Base-by-base conservation (phyloP, 2,113 vertebrate species). In the Myotis yumanensis region DNA sequence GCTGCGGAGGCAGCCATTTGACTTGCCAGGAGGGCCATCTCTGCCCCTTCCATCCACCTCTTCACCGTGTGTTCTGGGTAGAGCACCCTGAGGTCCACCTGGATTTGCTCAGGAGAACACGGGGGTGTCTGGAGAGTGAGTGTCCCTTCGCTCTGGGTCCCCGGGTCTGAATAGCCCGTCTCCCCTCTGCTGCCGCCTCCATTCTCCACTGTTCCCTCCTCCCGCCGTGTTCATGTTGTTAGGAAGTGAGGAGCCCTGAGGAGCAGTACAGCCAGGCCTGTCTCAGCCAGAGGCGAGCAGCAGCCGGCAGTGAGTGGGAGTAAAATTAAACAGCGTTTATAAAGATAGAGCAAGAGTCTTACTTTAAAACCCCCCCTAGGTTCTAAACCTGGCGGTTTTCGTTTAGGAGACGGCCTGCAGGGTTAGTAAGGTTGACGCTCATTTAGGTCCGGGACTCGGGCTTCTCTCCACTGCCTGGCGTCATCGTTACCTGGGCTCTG, bases 251-350 rank as follows among this genome's bases (percentile, higher is more conserved):
- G 97, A 83, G 83, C 94, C 90, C 73, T 80, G 28, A 80, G 95
- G 94, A 97, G 77, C 91, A 72, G 25, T 82, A 72, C 90, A 75
- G 86, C 32, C 89, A 91, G 57, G 72, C 89, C 9, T 85, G 79
- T 97, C 93, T 95, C 96, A 98, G 95, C 93, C 96, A 98, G 97
- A 82, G 92, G 76, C 95, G 97, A 82, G 90, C 73, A 94, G 96
- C 93, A 96, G 95, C 92, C 68, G 96, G 91, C 95, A 97, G 85
- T 25, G 81, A 95, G 90, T 18, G 1, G 91, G 64, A 89, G 71
- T 64, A 32, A 76, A 91, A 54, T 83, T 0, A 1, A 96, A 96
- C 94, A 95, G 82, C 80, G n/a, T 68, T 90, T 94, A 0, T 83
- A 93, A 96, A 92, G 76, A 82, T 20, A 85, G 91, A 93, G 95